Conservation (phyloP, 2,113 vertebrate species). For the Tricholaema leucomelas region DNA sequence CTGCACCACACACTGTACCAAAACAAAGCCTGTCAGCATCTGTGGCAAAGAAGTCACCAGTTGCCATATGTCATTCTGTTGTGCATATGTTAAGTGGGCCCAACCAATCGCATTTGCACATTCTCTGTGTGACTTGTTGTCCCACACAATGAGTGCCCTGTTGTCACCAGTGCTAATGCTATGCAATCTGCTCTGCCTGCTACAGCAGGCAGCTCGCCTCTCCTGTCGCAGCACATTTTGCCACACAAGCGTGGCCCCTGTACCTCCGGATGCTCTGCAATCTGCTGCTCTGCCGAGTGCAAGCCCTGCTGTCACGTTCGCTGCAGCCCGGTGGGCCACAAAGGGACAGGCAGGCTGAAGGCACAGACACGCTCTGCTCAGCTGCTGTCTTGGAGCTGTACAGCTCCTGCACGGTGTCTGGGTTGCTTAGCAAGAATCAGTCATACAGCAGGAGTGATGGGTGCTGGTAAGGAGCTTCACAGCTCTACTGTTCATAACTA, state of each 20-base stretch:
- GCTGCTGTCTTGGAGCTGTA: not conserved
- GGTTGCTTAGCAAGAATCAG: not conserved
- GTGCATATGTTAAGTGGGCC: slow-evolving; percentile 38
- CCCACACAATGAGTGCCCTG: slow-evolving; percentile 53
- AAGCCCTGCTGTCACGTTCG: slow-evolving; percentile 16
- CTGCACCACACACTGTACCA: not conserved
- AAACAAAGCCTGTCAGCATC: slow-evolving; percentile 59
- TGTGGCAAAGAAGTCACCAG: slow-evolving; percentile 39
- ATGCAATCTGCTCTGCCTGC: slow-evolving; percentile 30
- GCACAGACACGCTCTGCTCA: not conserved
- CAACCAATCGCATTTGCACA: slow-evolving; percentile 6
- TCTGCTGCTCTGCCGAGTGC: slow-evolving; percentile 17
- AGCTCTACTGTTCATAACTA: not conserved
- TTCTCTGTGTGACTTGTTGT: slow-evolving; percentile 19
- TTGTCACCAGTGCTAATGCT: slow-evolving; percentile 30
- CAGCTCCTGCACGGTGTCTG: not conserved
- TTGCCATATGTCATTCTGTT: slow-evolving; percentile 59
- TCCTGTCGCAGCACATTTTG: not conserved
- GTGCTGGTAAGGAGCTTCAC: not conserved
- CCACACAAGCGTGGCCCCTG: not conserved
- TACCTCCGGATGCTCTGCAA: slow-evolving; percentile 23
- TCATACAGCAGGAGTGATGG: not conserved
- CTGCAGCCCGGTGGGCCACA: not conserved
- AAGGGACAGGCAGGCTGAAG: not conserved
- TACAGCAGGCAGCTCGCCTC: slow-evolving; percentile 22